Evolutionary conservation across 2,113 vertebrate species (phyloP).

Genomic region (Tringa solitaria): DNA sequence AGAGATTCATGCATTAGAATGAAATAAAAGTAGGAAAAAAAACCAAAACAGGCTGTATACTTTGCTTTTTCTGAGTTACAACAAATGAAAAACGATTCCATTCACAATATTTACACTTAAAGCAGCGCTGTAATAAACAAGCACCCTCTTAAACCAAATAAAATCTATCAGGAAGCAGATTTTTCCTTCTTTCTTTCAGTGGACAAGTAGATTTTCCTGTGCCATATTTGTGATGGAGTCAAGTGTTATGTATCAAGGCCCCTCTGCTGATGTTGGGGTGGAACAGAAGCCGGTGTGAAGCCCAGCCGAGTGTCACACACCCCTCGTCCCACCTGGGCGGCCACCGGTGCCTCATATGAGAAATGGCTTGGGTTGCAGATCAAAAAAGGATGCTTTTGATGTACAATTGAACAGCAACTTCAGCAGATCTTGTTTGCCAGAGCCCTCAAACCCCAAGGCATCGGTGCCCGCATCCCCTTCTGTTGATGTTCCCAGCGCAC

Average conservation of each 20-base stretch:
- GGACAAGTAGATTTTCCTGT: background rate
- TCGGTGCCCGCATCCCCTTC: background rate
- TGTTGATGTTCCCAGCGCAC: accelerated
- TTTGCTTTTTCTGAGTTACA: background rate
- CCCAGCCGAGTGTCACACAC: background rate
- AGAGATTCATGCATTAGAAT: background rate
- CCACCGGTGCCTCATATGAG: accelerated
- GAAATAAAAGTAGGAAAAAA: background rate
- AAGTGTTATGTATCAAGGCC: accelerated
- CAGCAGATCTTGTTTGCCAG: background rate
- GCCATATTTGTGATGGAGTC: background rate
- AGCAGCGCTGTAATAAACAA: accelerated
- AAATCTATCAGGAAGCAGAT: background rate
- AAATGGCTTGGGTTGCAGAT: accelerated
- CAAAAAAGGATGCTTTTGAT: background rate
- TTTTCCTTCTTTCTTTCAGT: background rate
- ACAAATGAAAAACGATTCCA: accelerated
- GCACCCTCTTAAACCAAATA: background rate
- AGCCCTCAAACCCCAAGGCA: background rate
- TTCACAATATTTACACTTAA: background rate
- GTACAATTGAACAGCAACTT: background rate
- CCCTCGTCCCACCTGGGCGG: accelerated
- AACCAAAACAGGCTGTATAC: too few relatives aligned
- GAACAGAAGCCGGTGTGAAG: accelerated
- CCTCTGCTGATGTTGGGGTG: background rate